These are phyloP conservation scores for Acrobasis consociella DNA, from an alignment of 2,888 invertebrate genomes.

Conservation along the genomic window DNA sequence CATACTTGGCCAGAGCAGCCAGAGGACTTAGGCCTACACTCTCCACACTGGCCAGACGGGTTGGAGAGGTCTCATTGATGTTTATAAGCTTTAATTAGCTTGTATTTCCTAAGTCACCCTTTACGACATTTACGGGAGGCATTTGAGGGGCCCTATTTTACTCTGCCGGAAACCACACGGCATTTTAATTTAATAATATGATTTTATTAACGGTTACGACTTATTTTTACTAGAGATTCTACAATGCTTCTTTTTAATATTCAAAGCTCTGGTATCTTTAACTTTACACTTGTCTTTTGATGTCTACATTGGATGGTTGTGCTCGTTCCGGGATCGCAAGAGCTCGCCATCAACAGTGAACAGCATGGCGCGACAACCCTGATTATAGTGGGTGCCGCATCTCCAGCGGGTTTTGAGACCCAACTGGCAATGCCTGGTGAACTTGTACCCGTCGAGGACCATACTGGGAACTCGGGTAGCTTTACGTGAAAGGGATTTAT, in stretches of 20 bases:
- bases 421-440: constrained; percentile 18
- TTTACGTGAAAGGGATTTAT: not conserved
- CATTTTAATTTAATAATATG: too few relatives aligned
- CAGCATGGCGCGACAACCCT: constrained; percentile 45
- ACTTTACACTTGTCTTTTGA: not conserved
- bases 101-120: too few relatives aligned
- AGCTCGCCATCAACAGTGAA: constrained; percentile 37
- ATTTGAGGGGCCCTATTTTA: too few relatives aligned
- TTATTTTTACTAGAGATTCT: too few relatives aligned
- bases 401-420: constrained; percentile 43
- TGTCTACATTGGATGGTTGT: constrained; percentile 34
- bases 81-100: too few relatives aligned
- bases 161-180: too few relatives aligned
- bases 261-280: not conserved
- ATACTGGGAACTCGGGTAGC: constrained; percentile 1
- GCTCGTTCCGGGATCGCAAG: constrained; percentile 38
- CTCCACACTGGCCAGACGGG: too few relatives aligned
- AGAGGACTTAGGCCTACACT: too few relatives aligned
- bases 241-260: not conserved
- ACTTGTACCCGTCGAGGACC: constrained; percentile 12
- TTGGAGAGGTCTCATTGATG: too few relatives aligned
- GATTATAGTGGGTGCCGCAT: constrained; percentile 44
- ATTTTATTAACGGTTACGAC: too few relatives aligned
- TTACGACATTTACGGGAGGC: too few relatives aligned
- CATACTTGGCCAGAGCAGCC: too few relatives aligned